Percentiles rank a stretch among this genome's conserved stretches.
Conservation (phyloP, 2,888 invertebrate genomes). For the Metellina segmentata region DNA sequence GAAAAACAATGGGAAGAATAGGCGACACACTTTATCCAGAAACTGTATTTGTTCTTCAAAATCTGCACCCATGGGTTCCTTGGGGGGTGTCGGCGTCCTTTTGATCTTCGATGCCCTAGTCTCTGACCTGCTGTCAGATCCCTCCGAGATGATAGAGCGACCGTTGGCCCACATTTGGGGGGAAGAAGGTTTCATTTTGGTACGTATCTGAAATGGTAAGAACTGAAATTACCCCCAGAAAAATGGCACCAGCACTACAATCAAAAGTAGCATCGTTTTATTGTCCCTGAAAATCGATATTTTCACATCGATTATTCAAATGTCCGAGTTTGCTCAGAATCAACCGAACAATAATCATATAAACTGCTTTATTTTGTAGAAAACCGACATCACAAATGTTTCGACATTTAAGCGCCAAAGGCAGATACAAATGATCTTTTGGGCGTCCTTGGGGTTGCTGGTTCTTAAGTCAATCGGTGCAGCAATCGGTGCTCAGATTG, state of each 20-base stretch:
- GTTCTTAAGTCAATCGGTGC: not conserved
- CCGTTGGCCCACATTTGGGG: not conserved
- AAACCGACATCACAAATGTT: no score
- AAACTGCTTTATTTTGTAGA: no score
- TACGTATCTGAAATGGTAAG: not conserved
- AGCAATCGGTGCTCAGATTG: no score
- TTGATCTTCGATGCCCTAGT: not conserved
- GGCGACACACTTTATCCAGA: constrained; percentile 24
- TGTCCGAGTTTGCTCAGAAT: no score
- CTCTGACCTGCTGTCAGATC: not conserved
- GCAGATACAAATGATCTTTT: no score
- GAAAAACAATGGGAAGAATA: constrained; percentile 31
- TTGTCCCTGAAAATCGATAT: no score
- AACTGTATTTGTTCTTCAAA: constrained; percentile 21
- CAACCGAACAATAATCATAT: no score
- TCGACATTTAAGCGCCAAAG: not conserved
- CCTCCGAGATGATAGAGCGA: not conserved
- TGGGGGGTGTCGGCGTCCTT: not conserved
- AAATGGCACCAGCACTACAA: no score
- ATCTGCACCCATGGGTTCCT: not conserved
- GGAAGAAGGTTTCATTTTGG: not conserved
- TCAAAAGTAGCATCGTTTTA: no score
- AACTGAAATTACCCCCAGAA: not conserved
- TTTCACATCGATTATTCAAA: no score
- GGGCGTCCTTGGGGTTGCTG: no score